A percentile compares a stretch with the other conserved stretches of the same genome.
Evolutionary conservation across 2,888 invertebrate genomes (phyloP).

Genomic region (Amblyjoppa fuscipennis): DNA sequence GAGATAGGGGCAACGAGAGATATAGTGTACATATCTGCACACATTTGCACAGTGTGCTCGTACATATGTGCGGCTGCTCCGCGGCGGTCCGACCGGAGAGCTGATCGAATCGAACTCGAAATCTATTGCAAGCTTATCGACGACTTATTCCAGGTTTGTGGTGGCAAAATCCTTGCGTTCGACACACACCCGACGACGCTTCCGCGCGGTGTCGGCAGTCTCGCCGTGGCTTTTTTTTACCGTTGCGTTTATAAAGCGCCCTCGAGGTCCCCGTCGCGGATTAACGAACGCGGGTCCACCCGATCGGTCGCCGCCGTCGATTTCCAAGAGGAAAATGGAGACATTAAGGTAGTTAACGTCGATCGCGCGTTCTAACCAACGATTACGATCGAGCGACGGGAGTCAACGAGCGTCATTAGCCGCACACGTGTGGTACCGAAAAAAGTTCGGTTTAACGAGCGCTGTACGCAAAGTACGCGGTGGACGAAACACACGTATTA

Average conservation of each 20-base stretch:
- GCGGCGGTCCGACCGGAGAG: conserved; percentile 23
- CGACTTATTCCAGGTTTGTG: neutral
- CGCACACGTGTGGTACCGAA: neutral
- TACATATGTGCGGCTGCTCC: neutral
- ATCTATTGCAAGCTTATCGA: conserved; percentile 64
- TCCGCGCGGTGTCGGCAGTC: neutral
- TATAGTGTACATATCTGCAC: neutral
- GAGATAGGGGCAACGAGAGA: conserved; percentile 30
- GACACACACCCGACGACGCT: neutral
- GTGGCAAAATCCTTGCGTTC: neutral
- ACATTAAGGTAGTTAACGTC: conserved; percentile 57
- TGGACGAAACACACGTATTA: neutral
- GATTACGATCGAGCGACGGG: conserved; percentile 57
- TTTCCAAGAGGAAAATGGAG: conserved; percentile 71
- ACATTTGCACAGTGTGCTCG: neutral
- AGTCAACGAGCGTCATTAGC: conserved; percentile 31
- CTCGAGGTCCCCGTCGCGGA: conserved; percentile 10
- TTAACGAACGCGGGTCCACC: conserved; percentile 2
- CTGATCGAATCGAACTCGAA: conserved; percentile 68
- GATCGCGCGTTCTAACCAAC: conserved; percentile 29
- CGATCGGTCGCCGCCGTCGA: conserved; percentile 55
- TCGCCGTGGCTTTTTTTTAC: neutral
- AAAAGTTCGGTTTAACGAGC: neutral
- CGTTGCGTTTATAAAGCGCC: neutral
- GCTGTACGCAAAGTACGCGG: neutral